Evolutionary conservation across 2,888 invertebrate genomes (phyloP).

Genomic region (Acleris emargana): DNA sequence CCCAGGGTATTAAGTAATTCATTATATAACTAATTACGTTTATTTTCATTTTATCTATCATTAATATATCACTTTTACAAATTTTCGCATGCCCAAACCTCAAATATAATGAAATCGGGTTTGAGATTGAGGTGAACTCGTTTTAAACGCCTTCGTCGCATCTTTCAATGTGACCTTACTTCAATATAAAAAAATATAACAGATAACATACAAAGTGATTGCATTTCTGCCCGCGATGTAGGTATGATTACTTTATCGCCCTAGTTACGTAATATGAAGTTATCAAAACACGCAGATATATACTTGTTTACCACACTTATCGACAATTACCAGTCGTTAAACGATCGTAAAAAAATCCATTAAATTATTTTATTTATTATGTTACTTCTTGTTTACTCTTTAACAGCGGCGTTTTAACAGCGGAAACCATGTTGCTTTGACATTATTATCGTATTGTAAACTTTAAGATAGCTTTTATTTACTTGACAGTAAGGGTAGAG

Average conservation of each 20-base stretch:
- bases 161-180: not conserved
- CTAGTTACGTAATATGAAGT: slow-evolving; percentile 22
- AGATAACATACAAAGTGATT: slow-evolving; percentile 10
- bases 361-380: slow-evolving; percentile 7
- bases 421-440: too few species aligned
- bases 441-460: too few species aligned
- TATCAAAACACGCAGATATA: slow-evolving; percentile 18
- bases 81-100: too few species aligned
- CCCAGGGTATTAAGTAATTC: too few species aligned
- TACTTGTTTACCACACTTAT: slow-evolving; percentile 25
- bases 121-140: too few species aligned
- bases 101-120: too few species aligned
- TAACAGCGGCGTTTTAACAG: too few species aligned
- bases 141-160: not conserved
- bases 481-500: too few species aligned
- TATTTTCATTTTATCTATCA: too few species aligned
- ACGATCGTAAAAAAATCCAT: slow-evolving; percentile 16
- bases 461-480: too few species aligned
- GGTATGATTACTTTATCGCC: not conserved
- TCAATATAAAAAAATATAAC: not conserved
- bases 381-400: not conserved
- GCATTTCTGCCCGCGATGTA: slow-evolving; percentile 9
- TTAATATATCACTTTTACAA: too few species aligned
- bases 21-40: too few species aligned
- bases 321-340: slow-evolving; percentile 1